Conservation (phyloP, 2,797 vertebrate species). For the Chrosomus eos region DNA sequence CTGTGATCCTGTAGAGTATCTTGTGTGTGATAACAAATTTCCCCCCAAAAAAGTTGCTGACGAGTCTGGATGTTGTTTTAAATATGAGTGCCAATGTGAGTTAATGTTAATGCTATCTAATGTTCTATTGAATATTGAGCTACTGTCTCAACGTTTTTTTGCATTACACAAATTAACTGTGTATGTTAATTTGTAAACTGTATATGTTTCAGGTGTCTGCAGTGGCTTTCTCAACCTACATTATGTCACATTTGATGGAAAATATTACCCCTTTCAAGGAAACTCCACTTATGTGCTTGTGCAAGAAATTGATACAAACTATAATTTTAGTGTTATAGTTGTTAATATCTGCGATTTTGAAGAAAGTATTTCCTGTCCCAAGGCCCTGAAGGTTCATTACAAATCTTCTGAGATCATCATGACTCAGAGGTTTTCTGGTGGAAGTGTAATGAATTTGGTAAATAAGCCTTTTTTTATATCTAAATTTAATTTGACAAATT, state of each 20-base stretch:
- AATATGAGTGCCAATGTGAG: constrained; percentile 80
- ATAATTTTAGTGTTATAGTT: constrained; percentile 81
- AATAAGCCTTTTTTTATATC: constrained; percentile 8
- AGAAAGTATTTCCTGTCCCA: constrained; percentile 68
- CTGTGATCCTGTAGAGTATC: constrained; percentile 67
- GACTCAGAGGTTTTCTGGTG: constrained; percentile 64
- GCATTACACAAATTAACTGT: not conserved
- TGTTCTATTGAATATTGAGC: not conserved
- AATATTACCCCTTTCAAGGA: constrained; percentile 87
- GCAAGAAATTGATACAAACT: constrained; percentile 78
- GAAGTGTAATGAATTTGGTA: constrained; percentile 68
- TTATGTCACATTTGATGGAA: constrained; percentile 88
- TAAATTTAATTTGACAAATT: not conserved
- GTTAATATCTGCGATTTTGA: constrained; percentile 79
- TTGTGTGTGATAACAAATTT: constrained; percentile 81
- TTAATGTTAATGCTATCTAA: not conserved
- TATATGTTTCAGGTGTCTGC: constrained; percentile 80
- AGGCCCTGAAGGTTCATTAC: constrained; percentile 81
- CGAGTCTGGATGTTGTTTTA: constrained; percentile 78
- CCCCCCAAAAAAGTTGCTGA: constrained; percentile 73
- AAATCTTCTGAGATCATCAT: constrained; percentile 82
- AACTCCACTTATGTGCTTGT: constrained; percentile 89
- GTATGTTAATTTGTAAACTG: not conserved
- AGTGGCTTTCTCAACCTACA: constrained; percentile 88
- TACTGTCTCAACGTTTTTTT: not conserved